phyloP scores from a whole-genome alignment of 2,797 vertebrate genomes.

The Halcyon smyrnensis region DNA sequence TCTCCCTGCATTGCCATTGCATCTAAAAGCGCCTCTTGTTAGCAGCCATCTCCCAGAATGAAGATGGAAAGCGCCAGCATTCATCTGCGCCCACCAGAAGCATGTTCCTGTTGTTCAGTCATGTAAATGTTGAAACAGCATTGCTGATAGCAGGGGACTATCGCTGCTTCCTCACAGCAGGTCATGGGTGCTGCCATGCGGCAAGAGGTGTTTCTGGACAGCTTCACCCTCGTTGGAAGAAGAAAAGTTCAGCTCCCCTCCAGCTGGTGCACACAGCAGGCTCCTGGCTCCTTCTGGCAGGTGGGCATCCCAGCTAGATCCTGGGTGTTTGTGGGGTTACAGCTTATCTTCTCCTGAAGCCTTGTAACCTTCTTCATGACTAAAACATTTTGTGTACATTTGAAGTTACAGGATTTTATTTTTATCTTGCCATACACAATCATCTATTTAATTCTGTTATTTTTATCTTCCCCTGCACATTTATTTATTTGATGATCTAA shows the following conservation, averaged over 20 bases:
- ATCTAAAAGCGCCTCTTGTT: background rate
- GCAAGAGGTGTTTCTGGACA: background rate
- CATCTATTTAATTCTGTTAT: background rate
- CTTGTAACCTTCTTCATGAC: background rate
- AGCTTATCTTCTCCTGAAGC: background rate
- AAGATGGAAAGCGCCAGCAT: background rate
- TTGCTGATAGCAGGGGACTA: background rate
- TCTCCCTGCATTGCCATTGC: background rate
- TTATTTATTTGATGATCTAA: background rate
- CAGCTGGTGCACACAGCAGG: background rate
- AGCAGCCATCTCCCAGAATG: background rate
- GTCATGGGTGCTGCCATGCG: background rate
- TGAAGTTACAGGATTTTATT: background rate
- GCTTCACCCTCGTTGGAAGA: background rate
- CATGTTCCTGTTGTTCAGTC: background rate
- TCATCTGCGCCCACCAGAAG: background rate
- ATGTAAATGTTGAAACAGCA: fast-evolving
- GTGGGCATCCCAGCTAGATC: background rate
- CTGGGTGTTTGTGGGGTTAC: background rate
- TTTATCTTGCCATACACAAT: background rate
- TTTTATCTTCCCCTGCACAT: background rate
- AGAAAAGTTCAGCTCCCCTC: background rate
- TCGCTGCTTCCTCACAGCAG: fast-evolving
- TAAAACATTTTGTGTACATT: background rate
- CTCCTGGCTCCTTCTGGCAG: background rate